These are phyloP conservation scores for Mactra quadrangularis DNA, from an alignment of 1,140 invertebrate species.

Conservation along the genomic window DNA sequence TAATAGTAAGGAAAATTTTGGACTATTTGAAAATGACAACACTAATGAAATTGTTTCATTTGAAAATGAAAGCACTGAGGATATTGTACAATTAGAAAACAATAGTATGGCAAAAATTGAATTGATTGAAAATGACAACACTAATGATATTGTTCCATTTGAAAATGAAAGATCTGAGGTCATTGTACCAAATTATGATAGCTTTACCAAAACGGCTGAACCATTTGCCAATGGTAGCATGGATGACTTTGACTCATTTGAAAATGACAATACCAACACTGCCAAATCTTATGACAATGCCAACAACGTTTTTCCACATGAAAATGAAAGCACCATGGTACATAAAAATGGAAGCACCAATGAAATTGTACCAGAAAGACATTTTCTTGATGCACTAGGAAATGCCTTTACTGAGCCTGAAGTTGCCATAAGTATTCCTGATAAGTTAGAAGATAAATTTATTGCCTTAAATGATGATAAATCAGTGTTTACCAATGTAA, in stretches of 20 bases:
- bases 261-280: not conserved
- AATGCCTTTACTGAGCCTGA: not conserved
- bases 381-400: constrained; percentile 47
- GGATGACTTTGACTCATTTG: not conserved
- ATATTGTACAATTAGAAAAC: not conserved
- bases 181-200: too few species aligned
- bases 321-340: not conserved
- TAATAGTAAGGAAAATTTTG: not conserved
- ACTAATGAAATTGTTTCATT: too few species aligned
- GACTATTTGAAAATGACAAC: not conserved
- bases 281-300: not conserved
- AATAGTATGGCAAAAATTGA: not conserved
- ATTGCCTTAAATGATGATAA: too few species aligned
- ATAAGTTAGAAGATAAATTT: too few species aligned
- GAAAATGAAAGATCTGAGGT: too few species aligned
- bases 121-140: not conserved
- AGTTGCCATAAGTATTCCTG: not conserved
- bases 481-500: too few species aligned
- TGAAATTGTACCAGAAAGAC: constrained; percentile 27
- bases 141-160: too few species aligned
- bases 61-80: too few species aligned
- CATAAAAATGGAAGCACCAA: not conserved
- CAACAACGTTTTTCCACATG: too few species aligned
- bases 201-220: not conserved
- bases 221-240: not conserved